These are phyloP conservation scores for Iphiclides podalirius DNA, from an alignment of 2,888 invertebrate genomes.

Conservation along the genomic window DNA sequence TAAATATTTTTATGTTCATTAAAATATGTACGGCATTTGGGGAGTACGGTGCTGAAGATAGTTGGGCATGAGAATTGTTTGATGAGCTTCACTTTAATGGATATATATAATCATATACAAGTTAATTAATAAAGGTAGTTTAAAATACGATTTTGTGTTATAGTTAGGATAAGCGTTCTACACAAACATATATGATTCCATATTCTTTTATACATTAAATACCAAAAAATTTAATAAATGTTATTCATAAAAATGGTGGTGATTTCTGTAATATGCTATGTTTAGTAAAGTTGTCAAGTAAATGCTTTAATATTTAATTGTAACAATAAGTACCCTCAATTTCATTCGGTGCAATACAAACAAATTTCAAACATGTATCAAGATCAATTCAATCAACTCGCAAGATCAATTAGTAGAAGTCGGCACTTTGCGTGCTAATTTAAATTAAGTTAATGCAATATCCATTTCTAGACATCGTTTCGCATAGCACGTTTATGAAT, in stretches of 20 bases:
- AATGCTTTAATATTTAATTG: too few species aligned
- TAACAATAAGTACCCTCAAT: too few species aligned
- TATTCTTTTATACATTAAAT: not conserved
- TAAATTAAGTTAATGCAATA: too few species aligned
- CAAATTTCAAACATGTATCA: too few species aligned
- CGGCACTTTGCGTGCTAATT: too few species aligned
- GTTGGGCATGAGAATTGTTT: constrained; percentile 2
- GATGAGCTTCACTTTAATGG: constrained; percentile 15
- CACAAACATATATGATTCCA: not conserved
- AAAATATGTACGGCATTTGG: constrained; percentile 53
- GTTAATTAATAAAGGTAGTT: constrained; percentile 9
- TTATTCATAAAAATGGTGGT: too few species aligned
- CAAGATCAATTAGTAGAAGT: too few species aligned
- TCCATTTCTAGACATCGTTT: too few species aligned
- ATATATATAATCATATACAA: constrained; percentile 15
- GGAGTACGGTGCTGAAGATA: constrained; percentile 26
- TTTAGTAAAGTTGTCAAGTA: not conserved
- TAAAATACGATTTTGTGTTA: not conserved
- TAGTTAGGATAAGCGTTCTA: not conserved
- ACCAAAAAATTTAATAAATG: too few species aligned
- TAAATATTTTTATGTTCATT: constrained; percentile 50
- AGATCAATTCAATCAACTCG: too few species aligned
- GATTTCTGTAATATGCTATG: not conserved
- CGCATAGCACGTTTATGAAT: too few species aligned
- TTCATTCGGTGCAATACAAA: too few species aligned